A percentile compares a stretch with the other conserved stretches of the same genome.
Conservation (phyloP, 2,888 invertebrate genomes). For the Agrilus biguttatus region DNA sequence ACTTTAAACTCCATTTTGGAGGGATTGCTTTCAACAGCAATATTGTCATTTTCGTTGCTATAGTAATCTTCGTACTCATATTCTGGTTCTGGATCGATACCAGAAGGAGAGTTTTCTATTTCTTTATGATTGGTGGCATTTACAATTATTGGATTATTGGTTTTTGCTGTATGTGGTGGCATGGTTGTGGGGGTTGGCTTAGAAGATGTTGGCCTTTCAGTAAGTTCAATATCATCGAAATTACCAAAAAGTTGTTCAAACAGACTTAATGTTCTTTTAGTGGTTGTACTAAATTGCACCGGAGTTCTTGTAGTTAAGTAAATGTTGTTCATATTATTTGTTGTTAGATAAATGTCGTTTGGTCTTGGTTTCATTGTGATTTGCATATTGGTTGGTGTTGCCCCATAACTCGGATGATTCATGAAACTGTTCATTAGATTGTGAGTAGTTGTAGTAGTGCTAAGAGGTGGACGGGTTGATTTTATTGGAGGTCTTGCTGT, state of each 20-base stretch:
- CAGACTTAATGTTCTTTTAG: slow-evolving; percentile 27
- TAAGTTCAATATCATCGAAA: slow-evolving; percentile 23
- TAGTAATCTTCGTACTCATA: slow-evolving; percentile 25
- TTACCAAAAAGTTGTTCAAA: slow-evolving; percentile 31
- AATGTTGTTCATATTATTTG: slow-evolving; percentile 13
- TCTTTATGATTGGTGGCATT: slow-evolving; percentile 4
- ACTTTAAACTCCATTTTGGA: slow-evolving; percentile 8
- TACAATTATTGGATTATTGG: slow-evolving; percentile 1
- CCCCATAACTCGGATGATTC: slow-evolving; percentile 24
- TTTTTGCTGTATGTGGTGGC: slow-evolving; percentile 8
- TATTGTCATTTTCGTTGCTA: slow-evolving; percentile 18
- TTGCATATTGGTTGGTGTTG: neutral
- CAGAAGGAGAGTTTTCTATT: slow-evolving; percentile 16
- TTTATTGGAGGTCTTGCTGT: slow-evolving; percentile 16
- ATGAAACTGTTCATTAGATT: slow-evolving; percentile 24
- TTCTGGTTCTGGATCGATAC: slow-evolving; percentile 15
- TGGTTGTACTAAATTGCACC: slow-evolving; percentile 20
- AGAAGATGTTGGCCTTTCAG: slow-evolving; percentile 7
- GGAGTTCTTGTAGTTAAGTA: slow-evolving; percentile 11
- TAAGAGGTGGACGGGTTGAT: slow-evolving; percentile 14
- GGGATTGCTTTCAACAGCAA: slow-evolving; percentile 20
- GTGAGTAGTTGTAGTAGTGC: slow-evolving; percentile 17
- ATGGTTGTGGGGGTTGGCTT: slow-evolving; percentile 11
- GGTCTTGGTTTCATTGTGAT: slow-evolving; percentile 9
- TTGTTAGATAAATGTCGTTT: slow-evolving; percentile 19